phyloP scores from a whole-genome alignment of 2,113 vertebrate genomes.

The Nycticryphes semicollaris region DNA sequence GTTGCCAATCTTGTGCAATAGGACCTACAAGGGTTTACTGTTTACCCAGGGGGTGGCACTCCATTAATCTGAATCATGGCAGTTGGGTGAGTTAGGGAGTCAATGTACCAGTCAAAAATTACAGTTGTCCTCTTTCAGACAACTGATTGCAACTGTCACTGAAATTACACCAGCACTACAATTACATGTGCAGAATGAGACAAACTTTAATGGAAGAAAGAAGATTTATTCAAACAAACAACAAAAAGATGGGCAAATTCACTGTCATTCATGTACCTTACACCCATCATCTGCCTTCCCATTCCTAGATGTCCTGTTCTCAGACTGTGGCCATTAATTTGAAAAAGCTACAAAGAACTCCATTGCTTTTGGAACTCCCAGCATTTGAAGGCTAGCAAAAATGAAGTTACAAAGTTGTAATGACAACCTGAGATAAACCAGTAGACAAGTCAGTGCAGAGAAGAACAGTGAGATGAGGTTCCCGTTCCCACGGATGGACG shows the following conservation, averaged over 20 bases:
- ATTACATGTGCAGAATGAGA: neutral
- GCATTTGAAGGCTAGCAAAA: neutral
- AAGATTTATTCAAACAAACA: neutral
- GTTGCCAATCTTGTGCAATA: neutral
- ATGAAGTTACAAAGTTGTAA: neutral
- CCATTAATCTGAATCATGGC: neutral
- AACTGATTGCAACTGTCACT: neutral
- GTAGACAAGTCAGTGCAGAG: neutral
- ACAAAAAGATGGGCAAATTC: neutral
- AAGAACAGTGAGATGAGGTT: neutral
- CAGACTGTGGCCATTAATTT: fast-evolving
- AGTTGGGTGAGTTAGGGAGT: neutral
- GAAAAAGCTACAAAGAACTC: neutral
- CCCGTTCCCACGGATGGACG: neutral
- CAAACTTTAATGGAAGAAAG: neutral
- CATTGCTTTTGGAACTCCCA: neutral
- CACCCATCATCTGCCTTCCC: neutral
- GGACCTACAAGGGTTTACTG: neutral
- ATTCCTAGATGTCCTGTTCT: neutral
- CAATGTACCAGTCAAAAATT: neutral
- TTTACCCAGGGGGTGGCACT: conserved; percentile 20
- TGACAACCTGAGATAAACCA: neutral
- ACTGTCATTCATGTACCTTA: neutral
- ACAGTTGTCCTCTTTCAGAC: neutral
- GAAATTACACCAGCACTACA: neutral